phyloP scores from a whole-genome alignment of 2,888 invertebrate species.

The Calameuta pallipes region DNA sequence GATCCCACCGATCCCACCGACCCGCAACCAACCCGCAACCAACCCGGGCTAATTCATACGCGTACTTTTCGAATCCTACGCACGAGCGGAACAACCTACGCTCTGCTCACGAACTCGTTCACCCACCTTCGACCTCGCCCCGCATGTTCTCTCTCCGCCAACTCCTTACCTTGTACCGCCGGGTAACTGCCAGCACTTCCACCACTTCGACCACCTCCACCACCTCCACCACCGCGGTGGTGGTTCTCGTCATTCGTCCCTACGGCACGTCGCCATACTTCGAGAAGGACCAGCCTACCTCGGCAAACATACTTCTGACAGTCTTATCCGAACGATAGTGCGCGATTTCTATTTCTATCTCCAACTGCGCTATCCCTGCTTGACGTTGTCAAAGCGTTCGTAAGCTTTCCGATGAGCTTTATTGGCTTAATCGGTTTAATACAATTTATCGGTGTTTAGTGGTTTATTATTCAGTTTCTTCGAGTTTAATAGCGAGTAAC shows the following conservation, averaged over 20 bases:
- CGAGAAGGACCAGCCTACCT: not conserved
- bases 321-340: slow-evolving; percentile 28
- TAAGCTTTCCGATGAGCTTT: not conserved
- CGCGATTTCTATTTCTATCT: not conserved
- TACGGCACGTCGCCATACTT: slow-evolving; percentile 1
- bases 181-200: slow-evolving; percentile 30
- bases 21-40: too few relatives aligned
- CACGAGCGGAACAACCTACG: slow-evolving; percentile 48
- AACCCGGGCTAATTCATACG: slow-evolving; percentile 3
- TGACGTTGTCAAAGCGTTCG: not conserved
- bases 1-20: too few relatives aligned
- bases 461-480: not conserved
- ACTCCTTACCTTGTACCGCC: not conserved
- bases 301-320: slow-evolving; percentile 30
- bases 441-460: not conserved
- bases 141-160: slow-evolving; percentile 23
- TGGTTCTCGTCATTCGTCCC: slow-evolving; percentile 17
- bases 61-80: slow-evolving; percentile 18
- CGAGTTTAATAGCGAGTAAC: not conserved
- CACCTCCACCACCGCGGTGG: slow-evolving; percentile 28
- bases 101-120: slow-evolving; percentile 56
- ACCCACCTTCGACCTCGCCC: slow-evolving; percentile 64
- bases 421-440: not conserved
- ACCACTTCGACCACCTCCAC: slow-evolving; percentile 32
- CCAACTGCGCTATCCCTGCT: not conserved